Evolutionary conservation across 2,797 vertebrate species (phyloP).

Genomic region (Bufotes viridis): DNA sequence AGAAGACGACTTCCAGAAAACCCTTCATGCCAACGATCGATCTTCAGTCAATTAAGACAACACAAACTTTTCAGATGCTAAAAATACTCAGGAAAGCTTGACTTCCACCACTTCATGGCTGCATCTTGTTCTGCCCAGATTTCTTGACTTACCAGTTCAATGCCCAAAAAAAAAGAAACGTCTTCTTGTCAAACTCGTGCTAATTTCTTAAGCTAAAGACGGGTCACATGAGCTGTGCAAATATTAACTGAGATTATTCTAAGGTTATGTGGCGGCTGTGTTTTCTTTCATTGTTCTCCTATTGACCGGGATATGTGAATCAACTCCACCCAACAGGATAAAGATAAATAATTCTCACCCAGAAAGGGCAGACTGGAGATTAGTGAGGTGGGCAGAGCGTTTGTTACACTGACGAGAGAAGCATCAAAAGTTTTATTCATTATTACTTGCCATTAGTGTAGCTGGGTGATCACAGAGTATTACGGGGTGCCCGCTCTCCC

Average conservation of each 20-base stretch:
- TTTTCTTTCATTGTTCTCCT: constrained; percentile 46
- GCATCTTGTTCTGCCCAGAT: background rate
- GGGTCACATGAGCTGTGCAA: constrained; percentile 48
- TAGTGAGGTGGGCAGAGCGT: background rate
- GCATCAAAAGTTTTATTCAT: background rate
- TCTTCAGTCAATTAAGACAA: background rate
- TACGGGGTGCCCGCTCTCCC: too few species aligned
- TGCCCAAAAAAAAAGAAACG: background rate
- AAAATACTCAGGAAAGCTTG: background rate
- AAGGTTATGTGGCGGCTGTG: constrained; percentile 6
- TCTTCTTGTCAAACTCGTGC: constrained; percentile 7
- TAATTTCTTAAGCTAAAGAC: constrained; percentile 33
- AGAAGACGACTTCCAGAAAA: background rate
- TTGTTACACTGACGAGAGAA: background rate
- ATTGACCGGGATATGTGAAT: constrained; percentile 27
- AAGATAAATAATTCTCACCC: constrained; percentile 1
- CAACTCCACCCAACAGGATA: constrained; percentile 36
- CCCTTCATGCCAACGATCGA: background rate
- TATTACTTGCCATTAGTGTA: background rate
- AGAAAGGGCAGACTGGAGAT: constrained; percentile 34
- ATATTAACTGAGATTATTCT: constrained; percentile 53
- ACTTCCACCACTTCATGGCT: background rate
- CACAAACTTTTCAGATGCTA: background rate
- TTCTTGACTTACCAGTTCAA: background rate
- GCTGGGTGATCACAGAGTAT: too few species aligned